Evolutionary conservation across 2,113 vertebrate genomes (phyloP).

Genomic region (Cacatua alba): DNA sequence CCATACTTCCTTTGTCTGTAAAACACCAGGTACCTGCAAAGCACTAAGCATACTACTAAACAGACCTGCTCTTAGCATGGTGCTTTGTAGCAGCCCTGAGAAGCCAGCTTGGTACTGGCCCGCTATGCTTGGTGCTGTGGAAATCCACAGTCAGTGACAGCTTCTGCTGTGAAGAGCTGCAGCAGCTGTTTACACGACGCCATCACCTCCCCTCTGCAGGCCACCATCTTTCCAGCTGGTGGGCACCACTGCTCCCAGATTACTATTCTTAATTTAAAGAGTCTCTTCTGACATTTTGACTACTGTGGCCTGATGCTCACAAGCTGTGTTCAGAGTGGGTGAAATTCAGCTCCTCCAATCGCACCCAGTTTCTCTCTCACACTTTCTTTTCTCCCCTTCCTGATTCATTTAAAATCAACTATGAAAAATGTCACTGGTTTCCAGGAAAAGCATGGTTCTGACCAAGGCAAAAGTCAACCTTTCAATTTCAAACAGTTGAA

Average conservation of each 20-base stretch:
- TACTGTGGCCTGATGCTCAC: not conserved
- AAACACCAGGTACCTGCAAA: not conserved
- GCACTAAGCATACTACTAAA: not conserved
- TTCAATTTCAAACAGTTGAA: constrained; percentile 59
- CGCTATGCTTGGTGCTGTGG: rapidly evolving
- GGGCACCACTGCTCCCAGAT: not conserved
- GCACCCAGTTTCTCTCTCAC: not conserved
- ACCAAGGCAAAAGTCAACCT: constrained; percentile 43
- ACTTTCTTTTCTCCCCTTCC: not conserved
- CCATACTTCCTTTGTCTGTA: not conserved
- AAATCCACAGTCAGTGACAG: not conserved
- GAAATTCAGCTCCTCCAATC: not conserved
- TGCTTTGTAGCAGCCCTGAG: not conserved
- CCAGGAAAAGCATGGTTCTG: not conserved
- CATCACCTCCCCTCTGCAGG: not conserved
- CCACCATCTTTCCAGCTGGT: not conserved
- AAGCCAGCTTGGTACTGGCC: not conserved
- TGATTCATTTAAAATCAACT: constrained; percentile 14
- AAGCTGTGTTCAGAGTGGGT: constrained; percentile 12
- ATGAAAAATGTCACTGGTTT: constrained; percentile 26
- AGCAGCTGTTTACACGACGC: not conserved
- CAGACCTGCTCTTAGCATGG: not conserved
- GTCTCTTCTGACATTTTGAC: constrained; percentile 26
- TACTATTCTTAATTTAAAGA: not conserved
- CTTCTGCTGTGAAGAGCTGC: not conserved